Base-by-base conservation (phyloP, 2,888 invertebrate genomes). In the Nasonovia ribisnigri region DNA sequence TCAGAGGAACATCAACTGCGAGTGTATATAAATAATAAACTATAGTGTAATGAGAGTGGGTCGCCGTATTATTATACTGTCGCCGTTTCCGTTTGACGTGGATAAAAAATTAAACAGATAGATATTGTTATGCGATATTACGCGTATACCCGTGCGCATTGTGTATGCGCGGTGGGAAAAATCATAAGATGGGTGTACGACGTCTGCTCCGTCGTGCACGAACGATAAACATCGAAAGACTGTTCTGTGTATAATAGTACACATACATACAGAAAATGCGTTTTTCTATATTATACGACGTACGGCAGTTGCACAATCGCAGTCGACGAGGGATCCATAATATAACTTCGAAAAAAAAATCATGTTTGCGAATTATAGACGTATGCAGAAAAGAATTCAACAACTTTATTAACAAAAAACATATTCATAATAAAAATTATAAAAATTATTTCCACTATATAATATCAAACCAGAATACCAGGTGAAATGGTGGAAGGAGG, bases 81-180 rank as follows among this genome's bases (percentile, higher is more conserved):
- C 88, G n/a, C 48, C 36, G 36, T 88, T 51, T 88, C 51, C 51
- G 36, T 88, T 88, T 88, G 51, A 88, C 88, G 51, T 88, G 88
- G 51, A 88, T 88, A 88, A 88, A 88, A 88, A 77, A 36, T 77
- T 36, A 77, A 77, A 77, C 77, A 77, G 77, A 36, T n/a, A 36
- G 36, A 77, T 77, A 77, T 77, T 77, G 26, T 77, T 77, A 77
- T 77, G n/a, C 20, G 77, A 77, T 77, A 77, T 77, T 36, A 36
- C 36, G 16, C 77, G 36, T 77, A n/a, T 36, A 36, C 36, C 6
- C 77, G 36, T 77, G 67, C 67, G 67, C 5, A 77, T 77, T 77
- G 77, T 77, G 36, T 77, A 36, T 6, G 20, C 20, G 36, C 20
- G 77, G 20, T 77, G 77, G 36, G 77, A 77, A 77, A 36, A 36